Base-by-base conservation (phyloP, 2,888 invertebrate species). In the Chloromyia formosa region DNA sequence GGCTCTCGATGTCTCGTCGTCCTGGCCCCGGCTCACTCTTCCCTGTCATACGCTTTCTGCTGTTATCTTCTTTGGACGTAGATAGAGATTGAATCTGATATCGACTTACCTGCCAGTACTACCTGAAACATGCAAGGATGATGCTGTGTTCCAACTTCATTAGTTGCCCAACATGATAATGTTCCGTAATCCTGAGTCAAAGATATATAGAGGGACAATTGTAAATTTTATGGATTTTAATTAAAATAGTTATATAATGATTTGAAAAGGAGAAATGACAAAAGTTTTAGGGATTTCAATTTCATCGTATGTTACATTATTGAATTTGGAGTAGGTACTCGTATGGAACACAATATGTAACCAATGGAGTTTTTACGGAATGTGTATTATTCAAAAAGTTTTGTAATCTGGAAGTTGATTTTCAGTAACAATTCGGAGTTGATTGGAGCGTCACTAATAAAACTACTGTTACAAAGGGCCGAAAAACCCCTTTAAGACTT, bases 61-160 rank as follows among this genome's bases (percentile, higher is more conserved):
- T 35, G 27, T 35, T 35, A 35, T 35, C 27, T 35, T 35, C 27
- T 35, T 7, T 35, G 7, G 27, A 35, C 3, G 7, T 35, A 2
- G 27, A 35, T 35, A 35, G 27, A 35, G 27, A 35, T 35, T 35
- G n/a, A 7, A 35, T n/a, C 49, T 49, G 49, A 40, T 16, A 64
- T 54, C 53, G 66, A 83, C 87, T 88, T 83, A 95, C 95, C 95
- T 80, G 95, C 95, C 72, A 94, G 91, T 54, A 95, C 94, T 84
- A 96, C 92, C 86, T 94, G 94, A 86, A 94, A 95, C 82, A 94
- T 89, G 83, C 95, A 96, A 12, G 95, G 95, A 78, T 91, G 89
- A 78, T 91, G 87, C 84, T 95, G 95, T 74, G 91, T 88, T 78
- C 95, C 95, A 75, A 95, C 94, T 80, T 90, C 89, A 86, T 95